These are phyloP conservation scores for Miniopterus natalensis DNA, from an alignment of 2,113 vertebrate genomes.

Conservation along the genomic window DNA sequence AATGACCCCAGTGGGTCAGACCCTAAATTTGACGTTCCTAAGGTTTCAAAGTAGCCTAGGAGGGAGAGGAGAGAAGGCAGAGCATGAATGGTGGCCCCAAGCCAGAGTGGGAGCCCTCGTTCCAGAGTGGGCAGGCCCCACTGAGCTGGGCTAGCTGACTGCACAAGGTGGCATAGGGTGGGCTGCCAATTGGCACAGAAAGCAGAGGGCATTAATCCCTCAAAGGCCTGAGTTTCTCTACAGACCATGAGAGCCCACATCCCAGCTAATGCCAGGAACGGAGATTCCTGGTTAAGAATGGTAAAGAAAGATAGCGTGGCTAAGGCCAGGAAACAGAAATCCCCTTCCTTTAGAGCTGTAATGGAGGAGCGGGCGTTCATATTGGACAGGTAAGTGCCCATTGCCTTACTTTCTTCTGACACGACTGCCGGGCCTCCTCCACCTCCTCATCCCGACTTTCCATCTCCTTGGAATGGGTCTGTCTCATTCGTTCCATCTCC, in stretches of 20 bases:
- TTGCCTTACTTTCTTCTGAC: slow-evolving; percentile 95
- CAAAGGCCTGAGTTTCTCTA: neutral
- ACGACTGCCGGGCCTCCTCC: slow-evolving; percentile 97
- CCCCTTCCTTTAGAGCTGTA: neutral
- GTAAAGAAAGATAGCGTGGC: neutral
- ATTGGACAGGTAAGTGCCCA: rapidly evolving
- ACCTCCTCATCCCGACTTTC: slow-evolving; percentile 97
- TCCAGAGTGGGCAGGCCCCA: neutral
- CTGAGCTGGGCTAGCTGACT: neutral
- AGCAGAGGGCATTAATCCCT: neutral
- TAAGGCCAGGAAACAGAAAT: neutral
- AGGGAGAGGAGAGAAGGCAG: neutral
- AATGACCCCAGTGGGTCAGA: neutral
- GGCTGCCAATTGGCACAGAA: neutral
- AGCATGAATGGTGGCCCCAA: neutral
- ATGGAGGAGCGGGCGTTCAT: neutral
- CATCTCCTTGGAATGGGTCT: slow-evolving; percentile 96
- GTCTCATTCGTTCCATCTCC: slow-evolving; percentile 97
- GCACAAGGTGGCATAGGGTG: neutral
- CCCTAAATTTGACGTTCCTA: neutral
- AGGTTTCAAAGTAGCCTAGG: neutral
- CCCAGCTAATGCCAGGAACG: neutral
- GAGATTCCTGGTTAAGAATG: neutral
- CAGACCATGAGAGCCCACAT: neutral
- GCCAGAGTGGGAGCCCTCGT: neutral